Conservation (phyloP, 2,113 vertebrate genomes). For the Centropus unirufus region DNA sequence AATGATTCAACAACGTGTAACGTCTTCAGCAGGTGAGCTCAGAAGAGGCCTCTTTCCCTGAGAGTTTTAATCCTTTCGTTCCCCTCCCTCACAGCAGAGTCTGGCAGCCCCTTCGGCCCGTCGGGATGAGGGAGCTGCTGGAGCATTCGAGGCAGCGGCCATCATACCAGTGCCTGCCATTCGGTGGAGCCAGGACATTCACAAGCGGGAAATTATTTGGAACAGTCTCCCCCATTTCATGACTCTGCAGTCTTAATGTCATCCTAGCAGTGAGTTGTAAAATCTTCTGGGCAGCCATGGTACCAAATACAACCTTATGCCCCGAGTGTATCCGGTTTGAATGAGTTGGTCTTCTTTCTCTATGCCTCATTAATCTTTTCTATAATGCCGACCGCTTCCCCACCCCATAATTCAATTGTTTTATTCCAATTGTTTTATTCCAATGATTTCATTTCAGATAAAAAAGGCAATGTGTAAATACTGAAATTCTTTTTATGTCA, state of each 20-base stretch:
- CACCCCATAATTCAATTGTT: not conserved
- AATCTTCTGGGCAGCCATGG: not conserved
- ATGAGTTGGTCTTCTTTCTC: not conserved
- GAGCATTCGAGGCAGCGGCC: accelerated
- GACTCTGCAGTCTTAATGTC: not conserved
- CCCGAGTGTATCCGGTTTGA: not conserved
- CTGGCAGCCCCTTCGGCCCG: not conserved
- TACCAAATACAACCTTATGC: no score
- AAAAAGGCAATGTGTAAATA: not conserved
- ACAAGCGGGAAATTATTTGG: not conserved
- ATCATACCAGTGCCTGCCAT: not conserved
- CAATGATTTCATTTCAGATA: not conserved
- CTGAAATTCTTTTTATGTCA: not conserved
- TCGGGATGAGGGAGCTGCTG: accelerated
- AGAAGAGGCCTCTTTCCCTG: not conserved
- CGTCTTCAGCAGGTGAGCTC: not conserved
- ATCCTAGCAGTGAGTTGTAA: not conserved
- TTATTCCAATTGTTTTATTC: not conserved
- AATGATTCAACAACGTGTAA: not conserved
- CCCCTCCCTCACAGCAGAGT: not conserved
- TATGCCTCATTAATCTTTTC: not conserved
- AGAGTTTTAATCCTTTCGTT: not conserved
- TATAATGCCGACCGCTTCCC: not conserved
- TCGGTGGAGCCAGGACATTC: not conserved
- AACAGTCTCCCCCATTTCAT: not conserved